Base-by-base conservation (phyloP, 2,113 vertebrate species). In the Etheostoma spectabile region DNA sequence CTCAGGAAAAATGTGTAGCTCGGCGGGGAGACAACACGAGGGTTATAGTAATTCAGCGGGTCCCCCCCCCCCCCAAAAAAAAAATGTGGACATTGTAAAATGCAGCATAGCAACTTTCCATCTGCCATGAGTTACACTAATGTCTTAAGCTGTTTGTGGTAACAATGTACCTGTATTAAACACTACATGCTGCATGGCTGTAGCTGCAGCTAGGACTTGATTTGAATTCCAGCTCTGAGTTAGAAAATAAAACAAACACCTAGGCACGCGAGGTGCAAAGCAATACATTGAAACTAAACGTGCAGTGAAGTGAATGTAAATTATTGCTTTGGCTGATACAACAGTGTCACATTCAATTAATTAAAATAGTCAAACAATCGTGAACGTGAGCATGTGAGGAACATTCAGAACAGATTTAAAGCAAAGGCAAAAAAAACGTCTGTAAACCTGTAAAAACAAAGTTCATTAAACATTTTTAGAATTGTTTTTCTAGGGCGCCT, bases 301-400 rank as follows among this genome's bases (percentile, higher is more conserved):
- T 82, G 77, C 79, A 22, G 64, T 75, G 85, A 53, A 53, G 74
- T 82, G 42, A 89, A 84, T 87, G 86, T 75, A 74, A 92, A 85
- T 91, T 86, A 91, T 90, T 94, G 93, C 90, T 92, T 91, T 93
- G 93, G 91, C 88, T 89, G 83, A 90, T 79, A 79, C 69, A 80
- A 84, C 85, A 77, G 79, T 67, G 85, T 92, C 83, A 94, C 91
- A 94, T 93, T 94, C 91, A 83, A 51, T 84, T 68, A 64, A 85
- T 77, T 45, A 49, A 84, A 91, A 79, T 2, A 64, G 57, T 67
- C 33, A 93, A 89, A 92, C 92, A 92, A 90, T 90, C 85, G 0
- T 81, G 62, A 78, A 30, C 1, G 66, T 52, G 63, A 65, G 66
- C 46, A 4, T 8, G 75, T 80, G 80, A 85, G 57, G 14, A 84